Evolutionary conservation across 2,888 invertebrate genomes (phyloP).

Genomic region (Choristoneura rosaceana): DNA sequence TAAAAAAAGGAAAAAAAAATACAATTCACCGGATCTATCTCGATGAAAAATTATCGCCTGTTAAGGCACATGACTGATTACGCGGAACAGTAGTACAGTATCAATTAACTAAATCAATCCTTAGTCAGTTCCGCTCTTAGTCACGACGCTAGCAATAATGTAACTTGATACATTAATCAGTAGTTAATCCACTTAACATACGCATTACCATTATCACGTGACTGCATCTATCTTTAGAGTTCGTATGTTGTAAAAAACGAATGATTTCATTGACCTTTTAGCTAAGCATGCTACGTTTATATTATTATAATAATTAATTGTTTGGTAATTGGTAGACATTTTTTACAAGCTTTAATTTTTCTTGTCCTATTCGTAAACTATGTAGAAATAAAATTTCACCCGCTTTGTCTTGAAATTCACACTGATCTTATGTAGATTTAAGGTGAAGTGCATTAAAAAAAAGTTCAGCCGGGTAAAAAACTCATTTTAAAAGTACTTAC

Average conservation of each 20-base stretch:
- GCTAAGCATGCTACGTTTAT: too few relatives aligned
- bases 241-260: background rate
- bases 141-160: constrained; percentile 24
- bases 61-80: constrained; percentile 30
- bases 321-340: background rate
- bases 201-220: constrained; percentile 30
- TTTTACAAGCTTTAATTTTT: too few relatives aligned
- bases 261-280: constrained; percentile 21
- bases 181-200: constrained; percentile 24
- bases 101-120: constrained; percentile 40
- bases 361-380: too few relatives aligned
- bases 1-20: constrained; percentile 13
- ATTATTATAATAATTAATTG: background rate
- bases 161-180: constrained; percentile 29
- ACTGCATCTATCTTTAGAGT: constrained; percentile 23
- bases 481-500: too few relatives aligned
- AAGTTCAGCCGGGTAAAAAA: too few relatives aligned
- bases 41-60: constrained; percentile 25
- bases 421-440: too few relatives aligned
- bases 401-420: too few relatives aligned
- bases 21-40: background rate
- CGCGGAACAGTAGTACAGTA: constrained; percentile 30
- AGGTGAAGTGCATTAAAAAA: too few relatives aligned
- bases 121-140: constrained; percentile 34
- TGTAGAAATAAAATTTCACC: too few relatives aligned